phyloP scores from a whole-genome alignment of 2,888 invertebrate species.

The Fragum fragum region DNA sequence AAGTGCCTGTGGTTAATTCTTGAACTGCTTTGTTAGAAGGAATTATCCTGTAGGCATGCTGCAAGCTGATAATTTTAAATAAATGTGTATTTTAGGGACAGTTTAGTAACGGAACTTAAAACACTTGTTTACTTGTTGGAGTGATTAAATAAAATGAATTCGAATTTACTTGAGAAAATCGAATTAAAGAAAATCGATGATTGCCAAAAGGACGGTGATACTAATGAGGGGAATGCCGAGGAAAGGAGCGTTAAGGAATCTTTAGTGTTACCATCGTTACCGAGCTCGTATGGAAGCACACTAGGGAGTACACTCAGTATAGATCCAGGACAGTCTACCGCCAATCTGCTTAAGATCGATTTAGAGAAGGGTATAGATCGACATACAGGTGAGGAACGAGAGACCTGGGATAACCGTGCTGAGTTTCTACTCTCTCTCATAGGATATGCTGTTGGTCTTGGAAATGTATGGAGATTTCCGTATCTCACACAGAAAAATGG shows the following conservation, averaged over 20 bases:
- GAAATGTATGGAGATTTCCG: slow-evolving; percentile 82
- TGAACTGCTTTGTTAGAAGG: too few species aligned
- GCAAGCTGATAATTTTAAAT: too few species aligned
- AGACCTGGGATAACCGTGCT: slow-evolving; percentile 78
- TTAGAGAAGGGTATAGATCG: slow-evolving; percentile 75
- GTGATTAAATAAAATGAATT: slow-evolving; percentile 47
- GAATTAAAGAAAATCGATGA: slow-evolving; percentile 62
- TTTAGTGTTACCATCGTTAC: slow-evolving; percentile 60
- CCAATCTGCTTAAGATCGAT: slow-evolving; percentile 77
- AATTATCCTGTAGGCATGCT: too few species aligned
- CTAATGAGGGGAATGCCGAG: slow-evolving; percentile 23
- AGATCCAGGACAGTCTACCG: slow-evolving; percentile 75
- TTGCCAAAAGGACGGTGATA: neutral
- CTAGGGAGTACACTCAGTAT: slow-evolving; percentile 75
- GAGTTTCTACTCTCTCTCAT: slow-evolving; percentile 79
- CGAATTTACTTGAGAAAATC: slow-evolving; percentile 39
- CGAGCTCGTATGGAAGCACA: slow-evolving; percentile 59
- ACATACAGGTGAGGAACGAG: slow-evolving; percentile 79
- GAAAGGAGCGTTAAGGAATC: slow-evolving; percentile 31
- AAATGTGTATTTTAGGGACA: too few species aligned
- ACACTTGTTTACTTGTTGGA: too few species aligned
- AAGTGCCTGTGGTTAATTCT: too few species aligned
- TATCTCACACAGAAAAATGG: slow-evolving; percentile 83
- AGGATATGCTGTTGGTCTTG: slow-evolving; percentile 81
- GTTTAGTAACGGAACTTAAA: too few species aligned